Percentiles rank a stretch among this genome's conserved stretches.
phyloP scores from a whole-genome alignment of 2,113 vertebrate species.

The Daboia siamensis region DNA sequence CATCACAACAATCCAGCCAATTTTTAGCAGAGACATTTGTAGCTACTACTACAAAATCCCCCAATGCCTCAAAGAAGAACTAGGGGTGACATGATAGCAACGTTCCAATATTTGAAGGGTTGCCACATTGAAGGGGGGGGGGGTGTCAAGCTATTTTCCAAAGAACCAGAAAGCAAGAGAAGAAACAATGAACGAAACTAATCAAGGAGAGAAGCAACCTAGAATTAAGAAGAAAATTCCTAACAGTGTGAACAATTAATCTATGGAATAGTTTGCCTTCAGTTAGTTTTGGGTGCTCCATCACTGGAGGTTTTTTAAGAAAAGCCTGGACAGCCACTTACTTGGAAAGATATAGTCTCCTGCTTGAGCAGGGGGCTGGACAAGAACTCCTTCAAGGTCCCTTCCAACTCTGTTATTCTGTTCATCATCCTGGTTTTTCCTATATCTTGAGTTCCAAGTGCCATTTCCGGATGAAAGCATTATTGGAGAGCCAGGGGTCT shows the following conservation, averaged over 20 bases:
- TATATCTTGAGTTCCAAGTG: not conserved
- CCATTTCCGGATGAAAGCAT: not conserved
- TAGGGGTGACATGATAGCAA: not conserved
- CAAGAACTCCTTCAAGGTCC: not conserved
- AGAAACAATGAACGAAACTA: not conserved
- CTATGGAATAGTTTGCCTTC: not conserved
- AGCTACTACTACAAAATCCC: not conserved
- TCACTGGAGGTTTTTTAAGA: not conserved
- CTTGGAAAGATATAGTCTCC: not conserved
- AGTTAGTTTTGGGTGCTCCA: not conserved
- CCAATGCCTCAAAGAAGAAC: not conserved
- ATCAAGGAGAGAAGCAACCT: not conserved
- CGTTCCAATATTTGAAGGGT: not conserved
- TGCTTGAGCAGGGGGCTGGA: not conserved
- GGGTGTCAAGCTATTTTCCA: not conserved
- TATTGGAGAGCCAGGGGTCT: conserved; percentile 38
- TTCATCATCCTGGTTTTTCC: not conserved
- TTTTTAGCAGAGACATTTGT: not conserved
- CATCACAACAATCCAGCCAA: not conserved
- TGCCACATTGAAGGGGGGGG: not conserved
- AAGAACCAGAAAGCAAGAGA: not conserved
- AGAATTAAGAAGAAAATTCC: not conserved
- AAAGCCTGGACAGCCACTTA: not conserved
- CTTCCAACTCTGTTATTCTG: not conserved
- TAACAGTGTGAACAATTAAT: not conserved